phyloP scores from a whole-genome alignment of 2,888 invertebrate genomes.

The Rhingia campestris region DNA sequence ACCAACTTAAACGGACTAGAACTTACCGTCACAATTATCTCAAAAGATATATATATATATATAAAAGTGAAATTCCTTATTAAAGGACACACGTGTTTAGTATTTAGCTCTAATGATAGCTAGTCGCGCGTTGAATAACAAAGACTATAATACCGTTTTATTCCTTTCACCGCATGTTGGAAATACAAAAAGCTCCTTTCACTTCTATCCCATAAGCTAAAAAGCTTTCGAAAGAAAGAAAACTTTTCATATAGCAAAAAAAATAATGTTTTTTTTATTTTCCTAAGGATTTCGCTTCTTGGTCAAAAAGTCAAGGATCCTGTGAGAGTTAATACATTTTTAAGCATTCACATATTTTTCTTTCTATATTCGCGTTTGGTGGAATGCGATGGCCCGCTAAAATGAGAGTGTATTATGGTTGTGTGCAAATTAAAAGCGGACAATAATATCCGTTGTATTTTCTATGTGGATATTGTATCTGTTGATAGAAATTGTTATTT shows the following conservation, averaged over 20 bases:
- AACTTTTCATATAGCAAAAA: constrained; percentile 43
- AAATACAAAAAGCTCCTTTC: constrained; percentile 39
- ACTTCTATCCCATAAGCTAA: neutral
- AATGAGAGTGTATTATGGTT: constrained; percentile 6
- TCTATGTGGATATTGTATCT: neutral
- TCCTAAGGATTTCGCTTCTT: constrained; percentile 40
- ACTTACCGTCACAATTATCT: constrained; percentile 10
- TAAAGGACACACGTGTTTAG: constrained; percentile 17
- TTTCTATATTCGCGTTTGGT: neutral
- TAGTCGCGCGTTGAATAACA: constrained; percentile 6
- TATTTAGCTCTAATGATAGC: constrained; percentile 26
- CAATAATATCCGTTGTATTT: neutral
- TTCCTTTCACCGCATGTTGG: neutral
- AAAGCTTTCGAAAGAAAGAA: constrained; percentile 4
- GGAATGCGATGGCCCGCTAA: neutral
- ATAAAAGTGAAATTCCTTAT: constrained; percentile 15
- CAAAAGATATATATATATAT: neutral
- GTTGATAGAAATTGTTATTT: constrained; percentile 16
- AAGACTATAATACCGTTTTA: neutral
- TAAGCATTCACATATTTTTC: constrained; percentile 39
- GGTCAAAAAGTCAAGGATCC: constrained; percentile 66
- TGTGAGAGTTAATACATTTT: constrained; percentile 43
- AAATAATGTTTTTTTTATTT: constrained; percentile 62
- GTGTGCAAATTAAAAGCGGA: constrained; percentile 24
- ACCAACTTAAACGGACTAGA: constrained; percentile 7